Conservation (phyloP, 2,888 invertebrate genomes). For the Monochamus alternatus region DNA sequence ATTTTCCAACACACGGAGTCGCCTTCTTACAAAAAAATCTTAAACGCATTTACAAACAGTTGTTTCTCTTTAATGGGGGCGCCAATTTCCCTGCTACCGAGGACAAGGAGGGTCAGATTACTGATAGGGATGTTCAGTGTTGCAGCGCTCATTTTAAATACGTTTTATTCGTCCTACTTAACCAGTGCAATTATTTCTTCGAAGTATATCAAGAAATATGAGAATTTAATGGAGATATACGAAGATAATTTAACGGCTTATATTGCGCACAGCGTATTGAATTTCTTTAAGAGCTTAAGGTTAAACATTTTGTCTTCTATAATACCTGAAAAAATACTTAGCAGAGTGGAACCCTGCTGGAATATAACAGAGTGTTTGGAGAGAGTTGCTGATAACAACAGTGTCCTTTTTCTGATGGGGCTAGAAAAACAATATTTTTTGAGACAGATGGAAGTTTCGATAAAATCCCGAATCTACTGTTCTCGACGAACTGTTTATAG, state of each 20-base stretch:
- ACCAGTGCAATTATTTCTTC: background rate
- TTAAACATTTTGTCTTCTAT: background rate
- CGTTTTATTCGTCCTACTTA: background rate
- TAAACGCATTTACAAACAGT: background rate
- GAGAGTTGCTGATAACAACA: background rate
- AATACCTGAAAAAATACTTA: background rate
- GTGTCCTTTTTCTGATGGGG: background rate
- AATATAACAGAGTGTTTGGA: background rate
- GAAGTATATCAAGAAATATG: background rate
- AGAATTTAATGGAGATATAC: background rate
- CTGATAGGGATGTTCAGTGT: background rate
- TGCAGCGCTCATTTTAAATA: background rate
- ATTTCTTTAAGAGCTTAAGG: background rate
- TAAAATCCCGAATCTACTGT: background rate
- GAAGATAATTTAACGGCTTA: background rate
- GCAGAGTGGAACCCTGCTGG: background rate
- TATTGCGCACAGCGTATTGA: background rate
- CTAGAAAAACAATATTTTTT: background rate
- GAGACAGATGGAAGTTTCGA: background rate
- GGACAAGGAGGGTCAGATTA: background rate
- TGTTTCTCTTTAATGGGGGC: background rate
- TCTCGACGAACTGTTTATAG: background rate
- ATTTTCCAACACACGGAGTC: background rate
- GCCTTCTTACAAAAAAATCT: background rate
- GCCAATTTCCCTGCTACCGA: background rate